Percentiles rank a stretch among this genome's conserved stretches.
These are phyloP conservation scores for Acheta domesticus DNA, from an alignment of 2,888 invertebrate genomes.

Conservation along the genomic window DNA sequence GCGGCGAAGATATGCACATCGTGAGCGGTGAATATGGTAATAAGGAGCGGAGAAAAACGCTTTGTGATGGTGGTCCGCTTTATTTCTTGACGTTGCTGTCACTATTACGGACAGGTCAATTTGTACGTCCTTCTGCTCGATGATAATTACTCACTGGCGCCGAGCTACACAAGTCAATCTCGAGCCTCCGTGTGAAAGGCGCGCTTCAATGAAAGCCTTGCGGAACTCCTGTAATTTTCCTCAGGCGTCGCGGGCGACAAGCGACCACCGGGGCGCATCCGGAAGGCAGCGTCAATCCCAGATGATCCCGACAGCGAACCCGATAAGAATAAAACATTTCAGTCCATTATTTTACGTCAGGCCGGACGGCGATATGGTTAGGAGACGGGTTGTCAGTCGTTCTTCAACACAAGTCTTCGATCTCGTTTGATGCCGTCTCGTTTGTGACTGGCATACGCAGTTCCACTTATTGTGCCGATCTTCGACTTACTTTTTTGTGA, in stretches of 20 bases:
- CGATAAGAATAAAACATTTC: not conserved
- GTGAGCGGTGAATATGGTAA: not conserved
- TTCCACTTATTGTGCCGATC: too few species aligned
- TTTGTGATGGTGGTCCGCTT: not conserved
- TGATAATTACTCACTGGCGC: constrained; percentile 4
- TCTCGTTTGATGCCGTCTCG: not conserved
- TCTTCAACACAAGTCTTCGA: not conserved
- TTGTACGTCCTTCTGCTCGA: not conserved
- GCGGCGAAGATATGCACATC: not conserved
- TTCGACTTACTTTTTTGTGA: too few species aligned
- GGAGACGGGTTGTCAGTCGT: not conserved
- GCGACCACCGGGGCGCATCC: not conserved
- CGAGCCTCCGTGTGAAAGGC: not conserved
- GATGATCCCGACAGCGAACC: not conserved
- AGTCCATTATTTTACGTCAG: not conserved
- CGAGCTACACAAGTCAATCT: not conserved
- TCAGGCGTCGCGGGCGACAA: not conserved
- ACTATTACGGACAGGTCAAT: constrained; percentile 10
- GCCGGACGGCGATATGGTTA: not conserved
- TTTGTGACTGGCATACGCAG: too few species aligned
- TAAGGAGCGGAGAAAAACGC: not conserved
- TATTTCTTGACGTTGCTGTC: not conserved
- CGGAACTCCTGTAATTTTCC: not conserved
- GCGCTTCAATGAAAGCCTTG: not conserved
- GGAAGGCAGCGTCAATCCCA: not conserved